Evolutionary conservation across 2,113 vertebrate genomes (phyloP), one percentile per base, ranked within the genome.

Genomic region (Atractosteus spatula): DNA sequence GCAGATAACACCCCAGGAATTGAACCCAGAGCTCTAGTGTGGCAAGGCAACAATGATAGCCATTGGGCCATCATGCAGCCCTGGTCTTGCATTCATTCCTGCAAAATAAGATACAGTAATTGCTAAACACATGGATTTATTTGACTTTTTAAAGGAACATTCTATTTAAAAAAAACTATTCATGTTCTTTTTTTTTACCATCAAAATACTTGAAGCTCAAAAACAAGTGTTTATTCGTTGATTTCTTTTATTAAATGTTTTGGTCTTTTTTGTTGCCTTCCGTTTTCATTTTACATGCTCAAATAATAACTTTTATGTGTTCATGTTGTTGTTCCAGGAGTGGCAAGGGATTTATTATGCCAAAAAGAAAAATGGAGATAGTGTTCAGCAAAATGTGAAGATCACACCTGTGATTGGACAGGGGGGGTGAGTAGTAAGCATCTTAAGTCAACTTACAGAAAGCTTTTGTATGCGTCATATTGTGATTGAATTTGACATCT

Each of bases 271-370:
- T 68, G 17, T 41, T 29, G 17, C 1, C 17, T 29, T 29, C 17
- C 17, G 17, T 29, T 29, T 29, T 29, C 17, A 29, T 29, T 29
- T 29, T 7, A 51, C 47, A 51, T 7, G 8, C 8, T 7, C 2
- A 51, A 51, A 51, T 5, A 51, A 51, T 7, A 51, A 51, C 5
- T 7, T 5, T 51, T 56, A 51, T 63, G 41, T 55, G 14, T 41
- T 41, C 41, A 61, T 72, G 42, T 62, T 68, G 68, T 75, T 8
- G 43, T 77, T 87, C 5, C 82, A 99, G 97, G 96, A 98, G 85
- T 99, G 97, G 96, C 95, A 99, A 92, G 97, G 97, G 87, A 90
- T 96, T 86, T 97, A 96, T 90, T 94, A 94, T 78, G 88, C 94
- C 86, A 95, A 92, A 90, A 97, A 97, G 92, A 98, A 97, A 89